These are phyloP conservation scores for Sarcophilus harrisii DNA, from an alignment of 2,797 vertebrate species.

Conservation along the genomic window DNA sequence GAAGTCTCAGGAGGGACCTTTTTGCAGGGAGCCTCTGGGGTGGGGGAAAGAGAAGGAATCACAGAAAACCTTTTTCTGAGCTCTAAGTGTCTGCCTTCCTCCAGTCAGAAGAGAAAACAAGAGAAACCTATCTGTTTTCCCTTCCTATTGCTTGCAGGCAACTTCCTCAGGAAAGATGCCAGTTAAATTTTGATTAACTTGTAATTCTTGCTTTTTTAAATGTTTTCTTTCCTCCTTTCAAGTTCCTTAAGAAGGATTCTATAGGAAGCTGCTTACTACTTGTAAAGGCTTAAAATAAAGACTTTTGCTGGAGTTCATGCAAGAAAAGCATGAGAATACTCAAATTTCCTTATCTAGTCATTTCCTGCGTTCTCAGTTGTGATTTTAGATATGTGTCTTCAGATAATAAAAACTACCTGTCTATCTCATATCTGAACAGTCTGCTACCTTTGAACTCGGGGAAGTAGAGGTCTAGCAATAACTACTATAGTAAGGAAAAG, in stretches of 20 bases:
- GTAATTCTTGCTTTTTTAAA: constrained; percentile 58
- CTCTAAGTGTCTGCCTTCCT: too few relatives aligned
- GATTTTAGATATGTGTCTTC: constrained; percentile 37
- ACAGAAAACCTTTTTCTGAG: not conserved
- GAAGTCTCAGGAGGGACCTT: not conserved
- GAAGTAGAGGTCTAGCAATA: not conserved
- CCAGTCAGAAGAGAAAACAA: not conserved
- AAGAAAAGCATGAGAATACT: constrained; percentile 66
- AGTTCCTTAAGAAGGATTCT: constrained; percentile 59
- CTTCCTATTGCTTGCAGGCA: constrained; percentile 53
- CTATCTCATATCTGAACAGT: not conserved
- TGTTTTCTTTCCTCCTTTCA: constrained; percentile 49
- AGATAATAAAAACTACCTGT: constrained; percentile 24
- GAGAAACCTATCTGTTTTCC: constrained; percentile 6
- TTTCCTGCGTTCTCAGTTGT: constrained; percentile 66
- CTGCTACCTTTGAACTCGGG: not conserved
- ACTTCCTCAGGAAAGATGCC: constrained; percentile 46
- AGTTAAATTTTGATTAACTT: constrained; percentile 62
- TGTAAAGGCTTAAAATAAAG: constrained; percentile 55
- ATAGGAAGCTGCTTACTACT: constrained; percentile 57
- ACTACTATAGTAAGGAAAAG: not conserved
- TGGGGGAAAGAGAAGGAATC: too few relatives aligned
- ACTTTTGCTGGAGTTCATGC: constrained; percentile 49
- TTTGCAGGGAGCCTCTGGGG: not conserved
- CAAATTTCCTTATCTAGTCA: constrained; percentile 57